Percentiles rank a stretch among this genome's conserved stretches.
Evolutionary conservation across 2,113 vertebrate genomes (phyloP).

Genomic region (Pseudorhombus dupliciocellatus): DNA sequence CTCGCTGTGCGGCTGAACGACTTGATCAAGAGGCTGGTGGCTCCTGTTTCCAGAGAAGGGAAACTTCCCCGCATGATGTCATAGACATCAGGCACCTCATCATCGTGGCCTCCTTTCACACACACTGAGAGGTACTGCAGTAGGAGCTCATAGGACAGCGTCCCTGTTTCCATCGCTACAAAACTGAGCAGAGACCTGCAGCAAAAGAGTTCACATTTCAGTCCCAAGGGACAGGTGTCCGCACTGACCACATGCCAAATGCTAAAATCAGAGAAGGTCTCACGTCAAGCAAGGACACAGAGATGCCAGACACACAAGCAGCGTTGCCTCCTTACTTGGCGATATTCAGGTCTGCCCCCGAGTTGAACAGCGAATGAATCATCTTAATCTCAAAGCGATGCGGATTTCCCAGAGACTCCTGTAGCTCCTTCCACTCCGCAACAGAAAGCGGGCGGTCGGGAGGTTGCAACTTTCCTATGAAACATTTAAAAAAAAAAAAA

Average conservation of each 20-base stretch:
- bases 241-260: background rate
- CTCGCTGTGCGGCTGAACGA: constrained; percentile 84
- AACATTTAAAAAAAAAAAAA: background rate
- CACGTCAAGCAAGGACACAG: background rate
- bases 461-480: constrained; percentile 58
- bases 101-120: constrained; percentile 79
- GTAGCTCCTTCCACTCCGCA: constrained; percentile 86
- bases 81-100: constrained; percentile 88
- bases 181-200: constrained; percentile 88
- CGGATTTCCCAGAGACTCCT: constrained; percentile 57
- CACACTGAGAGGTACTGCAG: constrained; percentile 88
- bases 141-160: constrained; percentile 85
- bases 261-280: background rate
- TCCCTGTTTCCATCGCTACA: constrained; percentile 82
- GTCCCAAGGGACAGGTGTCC: too few relatives aligned
- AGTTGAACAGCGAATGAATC: constrained; percentile 73
- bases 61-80: constrained; percentile 89
- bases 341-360: constrained; percentile 64
- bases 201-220: background rate
- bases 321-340: constrained; percentile 58
- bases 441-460: constrained; percentile 83
- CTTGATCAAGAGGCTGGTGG: constrained; percentile 85
- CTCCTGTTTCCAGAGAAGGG: constrained; percentile 84
- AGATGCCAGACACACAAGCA: background rate
- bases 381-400: constrained; percentile 83